Evolutionary conservation across 2,797 vertebrate species (phyloP), one percentile per base, ranked within the genome.

Genomic region (Euthynnus affinis): DNA sequence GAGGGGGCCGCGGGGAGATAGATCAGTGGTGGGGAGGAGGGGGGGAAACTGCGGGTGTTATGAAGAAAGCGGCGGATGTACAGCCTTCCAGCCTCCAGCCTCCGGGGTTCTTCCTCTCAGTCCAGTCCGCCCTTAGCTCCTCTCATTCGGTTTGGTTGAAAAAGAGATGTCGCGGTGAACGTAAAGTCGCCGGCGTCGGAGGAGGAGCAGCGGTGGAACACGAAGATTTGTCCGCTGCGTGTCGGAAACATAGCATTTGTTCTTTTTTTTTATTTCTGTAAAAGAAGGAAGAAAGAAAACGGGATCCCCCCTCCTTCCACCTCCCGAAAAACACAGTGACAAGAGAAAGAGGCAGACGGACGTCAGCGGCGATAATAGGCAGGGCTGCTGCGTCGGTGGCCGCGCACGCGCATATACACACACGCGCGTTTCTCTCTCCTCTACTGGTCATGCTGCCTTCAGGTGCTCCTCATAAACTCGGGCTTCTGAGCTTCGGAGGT

Each of bases 321-420:
- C 65, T 75, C 76, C 53, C 20, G 52, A 78, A 25, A 69, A 73
- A 69, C 81, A 70, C 87, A 34, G 81, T 88, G 91, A 94, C 91
- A 88, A 88, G 87, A 81, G 83, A 79, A 85, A 84, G 69, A 59
- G 80, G 42, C 49, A 20, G 88, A 82, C 84, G 82, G 87, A 93
- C 91, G 94, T 92, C 91, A 84, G 81, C 70, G 56, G 23, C 0
- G 17, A 69, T 0, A 17, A 63, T 1, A 71, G 83, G 68, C 84
- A 75, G 84, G 85, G 89, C 88, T 84, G 91, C 90, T 76, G 91
- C 73, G 64, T 68, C 69, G 29, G n/a, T 46, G 52, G 1, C 48
- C 61, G 59, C 81, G 75, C 85, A 67, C 57, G 72, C 85, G 61
- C 87, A 67, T 49, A 17, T 49, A 17, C 42, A 23, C 67, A 27